A percentile compares a stretch with the other conserved stretches of the same genome.
Evolutionary conservation across 2,888 invertebrate species (phyloP).

Genomic region (Marronus borbonicus): DNA sequence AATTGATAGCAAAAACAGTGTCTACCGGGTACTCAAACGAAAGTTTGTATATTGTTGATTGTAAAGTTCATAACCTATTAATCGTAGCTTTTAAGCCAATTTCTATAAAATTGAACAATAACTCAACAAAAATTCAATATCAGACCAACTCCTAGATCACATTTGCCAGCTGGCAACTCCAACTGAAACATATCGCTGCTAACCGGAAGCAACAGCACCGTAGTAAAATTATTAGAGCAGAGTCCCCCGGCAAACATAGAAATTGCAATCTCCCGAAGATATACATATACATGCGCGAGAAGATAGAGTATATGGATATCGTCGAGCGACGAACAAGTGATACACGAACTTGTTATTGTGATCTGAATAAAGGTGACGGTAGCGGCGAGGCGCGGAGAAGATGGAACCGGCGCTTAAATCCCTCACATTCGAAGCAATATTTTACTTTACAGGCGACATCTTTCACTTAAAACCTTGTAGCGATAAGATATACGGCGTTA

Average conservation of each 20-base stretch:
- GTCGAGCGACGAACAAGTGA: background rate
- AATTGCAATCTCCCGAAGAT: background rate
- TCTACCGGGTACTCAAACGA: too few species aligned
- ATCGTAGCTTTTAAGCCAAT: too few species aligned
- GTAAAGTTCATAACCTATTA: too few species aligned
- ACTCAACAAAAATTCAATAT: too few species aligned
- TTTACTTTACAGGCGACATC: conserved; percentile 38
- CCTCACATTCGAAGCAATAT: conserved; percentile 39
- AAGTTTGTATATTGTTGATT: too few species aligned
- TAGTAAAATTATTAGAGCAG: conserved; percentile 10
- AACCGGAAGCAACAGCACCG: background rate
- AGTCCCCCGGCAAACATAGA: background rate
- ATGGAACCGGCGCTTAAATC: background rate
- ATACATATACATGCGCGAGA: background rate
- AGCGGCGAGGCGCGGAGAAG: background rate
- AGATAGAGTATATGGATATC: background rate
- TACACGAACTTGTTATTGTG: conserved; percentile 18
- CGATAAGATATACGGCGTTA: conserved; percentile 39
- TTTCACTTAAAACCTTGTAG: conserved; percentile 44
- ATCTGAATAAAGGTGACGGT: conserved; percentile 6
- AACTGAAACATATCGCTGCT: background rate
- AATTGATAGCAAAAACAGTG: too few species aligned
- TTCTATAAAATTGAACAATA: too few species aligned
- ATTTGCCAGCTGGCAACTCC: too few species aligned
- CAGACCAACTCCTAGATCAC: too few species aligned